Evolutionary conservation across 2,888 invertebrate species (phyloP).

Genomic region (Drosophila rellima): DNA sequence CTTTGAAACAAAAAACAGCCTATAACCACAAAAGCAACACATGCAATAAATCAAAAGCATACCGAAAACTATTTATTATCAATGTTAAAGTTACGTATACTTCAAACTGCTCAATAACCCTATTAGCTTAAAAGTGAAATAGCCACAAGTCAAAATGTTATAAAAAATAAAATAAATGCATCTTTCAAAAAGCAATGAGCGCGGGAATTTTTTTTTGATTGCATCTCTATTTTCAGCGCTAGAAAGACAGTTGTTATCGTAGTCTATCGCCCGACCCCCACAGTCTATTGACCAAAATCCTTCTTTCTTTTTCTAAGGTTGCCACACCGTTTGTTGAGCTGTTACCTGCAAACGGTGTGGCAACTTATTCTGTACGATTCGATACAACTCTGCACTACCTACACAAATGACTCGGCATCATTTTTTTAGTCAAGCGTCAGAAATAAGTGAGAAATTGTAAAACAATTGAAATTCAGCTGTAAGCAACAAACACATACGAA

Average conservation of each 20-base stretch:
- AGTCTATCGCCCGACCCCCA: too few relatives aligned
- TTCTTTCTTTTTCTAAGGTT: too few relatives aligned
- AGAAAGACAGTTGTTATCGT: background rate
- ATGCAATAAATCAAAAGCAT: slow-evolving; percentile 67
- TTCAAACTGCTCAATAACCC: slow-evolving; percentile 76
- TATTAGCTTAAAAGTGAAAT: slow-evolving; percentile 77
- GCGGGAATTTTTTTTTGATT: background rate
- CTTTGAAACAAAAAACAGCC: slow-evolving; percentile 28
- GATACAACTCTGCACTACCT: slow-evolving; percentile 28
- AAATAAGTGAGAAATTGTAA: slow-evolving; percentile 36
- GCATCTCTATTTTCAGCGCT: slow-evolving; percentile 25
- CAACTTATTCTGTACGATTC: background rate
- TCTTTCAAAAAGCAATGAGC: slow-evolving; percentile 38
- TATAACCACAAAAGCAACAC: slow-evolving; percentile 41
- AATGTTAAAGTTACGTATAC: slow-evolving; percentile 74
- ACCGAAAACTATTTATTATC: slow-evolving; percentile 73
- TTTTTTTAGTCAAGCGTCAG: slow-evolving; percentile 51
- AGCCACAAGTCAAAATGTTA: slow-evolving; percentile 77
- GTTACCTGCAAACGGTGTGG: too few relatives aligned
- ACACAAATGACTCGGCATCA: slow-evolving; percentile 81
- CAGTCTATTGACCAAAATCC: too few relatives aligned
- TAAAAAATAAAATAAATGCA: slow-evolving; percentile 50
- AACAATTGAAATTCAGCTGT: slow-evolving; percentile 33
- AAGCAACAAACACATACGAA: slow-evolving; percentile 19
- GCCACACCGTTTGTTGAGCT: too few relatives aligned